These are phyloP conservation scores for Teleopsis dalmanni DNA, from an alignment of 1,140 invertebrate genomes.

Conservation along the genomic window DNA sequence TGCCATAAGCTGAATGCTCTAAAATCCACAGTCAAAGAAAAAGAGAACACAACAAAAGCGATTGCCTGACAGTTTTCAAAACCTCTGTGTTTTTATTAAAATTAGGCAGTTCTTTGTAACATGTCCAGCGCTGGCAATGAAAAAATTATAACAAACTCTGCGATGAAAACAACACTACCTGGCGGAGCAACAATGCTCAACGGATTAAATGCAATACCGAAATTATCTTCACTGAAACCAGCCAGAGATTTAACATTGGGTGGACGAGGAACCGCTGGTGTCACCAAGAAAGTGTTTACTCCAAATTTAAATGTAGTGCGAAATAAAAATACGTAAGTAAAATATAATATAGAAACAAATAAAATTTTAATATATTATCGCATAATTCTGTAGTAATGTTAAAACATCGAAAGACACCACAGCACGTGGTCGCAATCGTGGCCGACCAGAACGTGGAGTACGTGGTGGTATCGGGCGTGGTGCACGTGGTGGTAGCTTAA, in stretches of 20 bases:
- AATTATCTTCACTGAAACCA: conserved; percentile 35
- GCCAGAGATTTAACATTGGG: conserved; percentile 50
- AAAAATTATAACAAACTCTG: too few species aligned
- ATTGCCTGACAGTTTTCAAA: too few species aligned
- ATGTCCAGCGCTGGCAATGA: too few species aligned
- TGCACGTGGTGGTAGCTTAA: conserved; percentile 20
- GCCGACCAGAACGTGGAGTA: conserved; percentile 14
- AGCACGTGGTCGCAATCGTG: conserved; percentile 17
- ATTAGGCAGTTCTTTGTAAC: too few species aligned
- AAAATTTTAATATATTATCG: background rate
- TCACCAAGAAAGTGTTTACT: conserved; percentile 31
- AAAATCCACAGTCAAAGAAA: too few species aligned
- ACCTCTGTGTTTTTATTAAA: too few species aligned
- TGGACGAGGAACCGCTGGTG: conserved; percentile 23
- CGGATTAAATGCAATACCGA: too few species aligned
- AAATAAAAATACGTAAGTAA: conserved; percentile 39
- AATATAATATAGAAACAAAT: background rate
- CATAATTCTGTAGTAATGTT: conserved; percentile 23
- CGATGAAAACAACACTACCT: too few species aligned
- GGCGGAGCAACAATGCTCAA: too few species aligned
- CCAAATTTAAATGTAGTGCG: conserved; percentile 40
- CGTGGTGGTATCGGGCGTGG: conserved; percentile 18
- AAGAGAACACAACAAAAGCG: background rate
- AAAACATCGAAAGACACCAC: conserved; percentile 40
- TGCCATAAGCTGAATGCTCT: too few species aligned